phyloP scores from a whole-genome alignment of 2,797 vertebrate species.

The Betta splendens region DNA sequence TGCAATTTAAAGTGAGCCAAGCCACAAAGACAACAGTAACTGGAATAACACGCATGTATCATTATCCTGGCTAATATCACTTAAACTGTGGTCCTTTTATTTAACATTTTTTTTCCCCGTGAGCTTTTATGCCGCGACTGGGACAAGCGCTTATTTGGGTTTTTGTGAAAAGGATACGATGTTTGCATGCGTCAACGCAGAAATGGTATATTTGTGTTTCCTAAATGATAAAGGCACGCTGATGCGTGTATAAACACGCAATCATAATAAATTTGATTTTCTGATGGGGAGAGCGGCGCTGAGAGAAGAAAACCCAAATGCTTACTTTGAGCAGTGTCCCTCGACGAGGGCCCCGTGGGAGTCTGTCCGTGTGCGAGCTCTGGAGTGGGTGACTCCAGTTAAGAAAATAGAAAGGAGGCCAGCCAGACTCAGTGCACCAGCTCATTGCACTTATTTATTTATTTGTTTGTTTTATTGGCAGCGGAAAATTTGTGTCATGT shows the following conservation, averaged over 20 bases:
- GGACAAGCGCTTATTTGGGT: slow-evolving; percentile 37
- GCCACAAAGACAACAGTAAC: slow-evolving; percentile 50
- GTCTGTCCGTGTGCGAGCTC: slow-evolving; percentile 16
- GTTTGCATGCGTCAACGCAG: slow-evolving; percentile 42
- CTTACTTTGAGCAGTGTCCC: slow-evolving; percentile 16
- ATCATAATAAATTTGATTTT: slow-evolving; percentile 25
- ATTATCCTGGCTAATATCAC: slow-evolving; percentile 56
- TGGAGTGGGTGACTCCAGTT: slow-evolving; percentile 37
- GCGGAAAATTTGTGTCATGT: slow-evolving; percentile 74
- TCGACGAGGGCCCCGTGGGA: neutral
- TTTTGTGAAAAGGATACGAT: slow-evolving; percentile 45
- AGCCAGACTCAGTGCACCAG: slow-evolving; percentile 59
- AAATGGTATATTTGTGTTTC: slow-evolving; percentile 44
- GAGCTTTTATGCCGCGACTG: slow-evolving; percentile 29
- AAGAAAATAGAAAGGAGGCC: slow-evolving; percentile 6
- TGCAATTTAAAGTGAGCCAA: slow-evolving; percentile 45
- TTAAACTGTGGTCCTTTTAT: slow-evolving; percentile 42
- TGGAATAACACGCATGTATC: slow-evolving; percentile 51
- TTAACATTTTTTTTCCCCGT: slow-evolving; percentile 20
- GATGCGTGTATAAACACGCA: slow-evolving; percentile 36
- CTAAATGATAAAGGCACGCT: slow-evolving; percentile 40
- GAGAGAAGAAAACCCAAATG: slow-evolving; percentile 32
- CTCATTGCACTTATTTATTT: slow-evolving; percentile 57
- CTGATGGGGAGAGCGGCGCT: neutral
- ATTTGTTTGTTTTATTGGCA: slow-evolving; percentile 70